A percentile compares a stretch with the other conserved stretches of the same genome.
Conservation (phyloP, 2,797 vertebrate species). For the Centropyge bicolor region DNA sequence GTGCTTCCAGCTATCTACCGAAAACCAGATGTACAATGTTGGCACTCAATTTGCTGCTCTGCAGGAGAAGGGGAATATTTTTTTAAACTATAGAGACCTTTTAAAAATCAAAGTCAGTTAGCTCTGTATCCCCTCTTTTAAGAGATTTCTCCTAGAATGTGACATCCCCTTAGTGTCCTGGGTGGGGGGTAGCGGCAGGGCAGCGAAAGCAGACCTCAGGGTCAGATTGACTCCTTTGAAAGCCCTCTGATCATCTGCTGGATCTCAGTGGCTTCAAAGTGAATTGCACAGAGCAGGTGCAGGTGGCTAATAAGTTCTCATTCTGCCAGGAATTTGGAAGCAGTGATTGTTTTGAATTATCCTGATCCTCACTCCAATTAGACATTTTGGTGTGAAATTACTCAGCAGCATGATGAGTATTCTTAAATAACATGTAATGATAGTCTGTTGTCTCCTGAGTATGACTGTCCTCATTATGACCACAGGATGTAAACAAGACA, state of each 20-base stretch:
- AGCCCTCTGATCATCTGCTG: constrained; percentile 11
- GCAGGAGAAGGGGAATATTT: background rate
- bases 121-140: background rate
- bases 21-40: background rate
- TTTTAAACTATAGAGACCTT: background rate
- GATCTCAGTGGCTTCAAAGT: background rate
- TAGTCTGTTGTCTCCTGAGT: no score
- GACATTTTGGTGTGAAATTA: background rate
- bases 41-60: background rate
- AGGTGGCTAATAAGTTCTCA: background rate
- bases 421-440: no score
- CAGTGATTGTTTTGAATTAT: background rate
- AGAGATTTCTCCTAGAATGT: background rate
- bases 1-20: background rate
- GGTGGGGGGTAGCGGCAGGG: background rate
- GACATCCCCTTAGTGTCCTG: background rate
- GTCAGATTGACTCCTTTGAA: constrained; percentile 5
- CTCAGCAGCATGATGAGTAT: background rate
- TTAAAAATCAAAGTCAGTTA: background rate
- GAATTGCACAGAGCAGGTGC: background rate
- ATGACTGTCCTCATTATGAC: no score
- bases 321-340: background rate
- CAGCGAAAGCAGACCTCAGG: background rate
- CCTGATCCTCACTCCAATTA: background rate
- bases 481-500: no score